A percentile compares a stretch with the other conserved stretches of the same genome.
phyloP scores from a whole-genome alignment of 2,113 vertebrate species.

The Colaptes auratus region DNA sequence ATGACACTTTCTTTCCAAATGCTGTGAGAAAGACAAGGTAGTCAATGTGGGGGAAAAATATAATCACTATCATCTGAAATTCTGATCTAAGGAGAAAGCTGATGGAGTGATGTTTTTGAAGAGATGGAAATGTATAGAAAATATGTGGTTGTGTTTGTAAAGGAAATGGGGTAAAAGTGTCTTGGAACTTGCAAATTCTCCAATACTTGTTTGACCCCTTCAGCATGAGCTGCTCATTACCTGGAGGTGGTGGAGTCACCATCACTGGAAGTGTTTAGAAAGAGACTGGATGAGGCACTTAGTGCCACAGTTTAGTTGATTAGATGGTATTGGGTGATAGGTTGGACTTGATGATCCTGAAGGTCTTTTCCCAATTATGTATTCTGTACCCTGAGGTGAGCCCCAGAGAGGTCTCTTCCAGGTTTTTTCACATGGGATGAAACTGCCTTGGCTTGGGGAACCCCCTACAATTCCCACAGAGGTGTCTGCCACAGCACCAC shows the following conservation, averaged over 20 bases:
- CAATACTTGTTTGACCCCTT: not conserved
- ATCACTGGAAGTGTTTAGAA: no score
- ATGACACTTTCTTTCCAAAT: not conserved
- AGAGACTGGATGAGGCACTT: no score
- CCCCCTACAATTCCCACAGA: fast-evolving
- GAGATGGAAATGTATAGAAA: not conserved
- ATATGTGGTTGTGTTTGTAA: not conserved
- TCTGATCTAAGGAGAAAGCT: not conserved
- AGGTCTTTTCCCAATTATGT: no score
- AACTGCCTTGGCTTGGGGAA: not conserved
- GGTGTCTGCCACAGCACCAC: not conserved
- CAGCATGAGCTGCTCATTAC: not conserved
- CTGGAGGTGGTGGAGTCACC: no score
- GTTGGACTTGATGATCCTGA: no score
- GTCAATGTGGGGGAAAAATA: not conserved
- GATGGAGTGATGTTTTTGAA: not conserved
- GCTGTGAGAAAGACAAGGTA: not conserved
- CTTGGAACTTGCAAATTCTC: not conserved
- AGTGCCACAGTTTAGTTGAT: no score
- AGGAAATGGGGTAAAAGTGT: not conserved
- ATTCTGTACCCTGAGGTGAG: not conserved
- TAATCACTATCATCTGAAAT: not conserved
- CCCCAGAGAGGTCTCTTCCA: not conserved
- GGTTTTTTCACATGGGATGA: not conserved
- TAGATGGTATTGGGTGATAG: no score